phyloP scores from a whole-genome alignment of 2,888 invertebrate genomes.

The Abrostola tripartita region DNA sequence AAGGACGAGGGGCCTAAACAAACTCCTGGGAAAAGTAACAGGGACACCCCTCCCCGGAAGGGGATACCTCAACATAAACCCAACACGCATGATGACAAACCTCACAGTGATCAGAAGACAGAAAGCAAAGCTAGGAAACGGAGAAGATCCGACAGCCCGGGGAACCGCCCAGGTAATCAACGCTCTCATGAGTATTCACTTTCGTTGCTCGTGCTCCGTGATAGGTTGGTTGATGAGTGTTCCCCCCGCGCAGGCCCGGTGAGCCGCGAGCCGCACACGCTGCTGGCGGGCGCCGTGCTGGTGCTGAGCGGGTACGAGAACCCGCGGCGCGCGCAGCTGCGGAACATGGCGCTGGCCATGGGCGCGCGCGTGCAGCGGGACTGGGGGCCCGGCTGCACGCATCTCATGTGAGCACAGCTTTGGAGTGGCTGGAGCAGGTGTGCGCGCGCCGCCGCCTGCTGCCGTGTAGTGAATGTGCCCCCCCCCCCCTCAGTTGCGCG shows the following conservation, averaged over 20 bases:
- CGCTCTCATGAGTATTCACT: too few relatives aligned
- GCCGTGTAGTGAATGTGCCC: too few relatives aligned
- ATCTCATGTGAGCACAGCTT: conserved; percentile 93
- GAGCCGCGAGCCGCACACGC: conserved; percentile 26
- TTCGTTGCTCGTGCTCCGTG: too few relatives aligned
- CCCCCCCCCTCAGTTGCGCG: background rate
- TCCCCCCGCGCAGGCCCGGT: conserved; percentile 3
- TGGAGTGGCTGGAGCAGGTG: too few relatives aligned
- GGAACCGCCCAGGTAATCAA: background rate
- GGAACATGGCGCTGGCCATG: conserved; percentile 91
- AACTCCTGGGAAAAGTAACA: conserved; percentile 3
- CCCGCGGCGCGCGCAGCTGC: conserved; percentile 91
- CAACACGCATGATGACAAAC: background rate
- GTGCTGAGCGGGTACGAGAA: conserved; percentile 96
- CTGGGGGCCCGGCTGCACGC: conserved; percentile 93
- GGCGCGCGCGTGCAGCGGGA: conserved; percentile 93
- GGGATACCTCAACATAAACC: conserved; percentile 1
- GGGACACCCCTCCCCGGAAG: conserved; percentile 10
- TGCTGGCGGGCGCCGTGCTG: conserved; percentile 91
- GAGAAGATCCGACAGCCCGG: conserved; percentile 26
- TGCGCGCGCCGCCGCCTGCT: background rate
- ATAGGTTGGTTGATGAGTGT: background rate
- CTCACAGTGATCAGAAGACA: conserved; percentile 8
- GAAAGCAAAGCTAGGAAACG: conserved; percentile 17
- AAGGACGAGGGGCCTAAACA: conserved; percentile 2